Conservation (phyloP, 1,140 invertebrate genomes). For the Cataglyphis hispanica region DNA sequence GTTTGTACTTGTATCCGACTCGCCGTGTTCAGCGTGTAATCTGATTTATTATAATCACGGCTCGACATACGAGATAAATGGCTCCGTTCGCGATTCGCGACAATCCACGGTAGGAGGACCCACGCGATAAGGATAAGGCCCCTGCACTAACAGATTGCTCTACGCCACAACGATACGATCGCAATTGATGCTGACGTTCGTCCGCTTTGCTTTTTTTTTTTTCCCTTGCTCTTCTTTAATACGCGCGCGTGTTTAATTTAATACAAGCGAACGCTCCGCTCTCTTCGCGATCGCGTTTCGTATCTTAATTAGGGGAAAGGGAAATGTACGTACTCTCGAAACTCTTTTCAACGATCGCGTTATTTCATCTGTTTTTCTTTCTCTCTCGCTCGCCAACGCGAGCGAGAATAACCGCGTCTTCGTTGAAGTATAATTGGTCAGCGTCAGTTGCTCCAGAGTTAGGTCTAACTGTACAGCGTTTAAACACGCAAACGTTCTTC, state of each 20-base stretch:
- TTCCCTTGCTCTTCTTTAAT: neutral
- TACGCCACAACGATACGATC: slow-evolving; percentile 82
- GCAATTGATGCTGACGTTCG: slow-evolving; percentile 64
- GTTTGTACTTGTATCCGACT: slow-evolving; percentile 27
- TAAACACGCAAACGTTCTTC: slow-evolving; percentile 31
- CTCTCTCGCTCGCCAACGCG: neutral
- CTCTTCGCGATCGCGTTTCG: slow-evolving; percentile 23
- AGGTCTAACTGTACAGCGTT: slow-evolving; percentile 27
- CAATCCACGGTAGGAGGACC: slow-evolving; percentile 70
- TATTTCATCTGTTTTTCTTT: neutral
- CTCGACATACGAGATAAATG: neutral
- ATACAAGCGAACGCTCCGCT: slow-evolving; percentile 11
- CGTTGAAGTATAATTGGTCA: slow-evolving; percentile 47
- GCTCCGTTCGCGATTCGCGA: slow-evolving; percentile 11
- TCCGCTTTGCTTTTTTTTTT: neutral
- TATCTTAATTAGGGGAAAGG: slow-evolving; percentile 21
- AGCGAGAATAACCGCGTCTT: slow-evolving; percentile 47
- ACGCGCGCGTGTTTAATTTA: too few relatives aligned
- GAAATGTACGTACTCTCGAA: slow-evolving; percentile 31
- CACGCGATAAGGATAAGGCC: slow-evolving; percentile 86
- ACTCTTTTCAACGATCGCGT: slow-evolving; percentile 40
- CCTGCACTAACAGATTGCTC: slow-evolving; percentile 87
- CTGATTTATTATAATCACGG: neutral
- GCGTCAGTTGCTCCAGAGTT: slow-evolving; percentile 46
- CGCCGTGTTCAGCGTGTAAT: neutral